Percentiles rank a stretch among this genome's conserved stretches.
Evolutionary conservation across 2,888 invertebrate genomes (phyloP).

Genomic region (Terebella lapidaria): DNA sequence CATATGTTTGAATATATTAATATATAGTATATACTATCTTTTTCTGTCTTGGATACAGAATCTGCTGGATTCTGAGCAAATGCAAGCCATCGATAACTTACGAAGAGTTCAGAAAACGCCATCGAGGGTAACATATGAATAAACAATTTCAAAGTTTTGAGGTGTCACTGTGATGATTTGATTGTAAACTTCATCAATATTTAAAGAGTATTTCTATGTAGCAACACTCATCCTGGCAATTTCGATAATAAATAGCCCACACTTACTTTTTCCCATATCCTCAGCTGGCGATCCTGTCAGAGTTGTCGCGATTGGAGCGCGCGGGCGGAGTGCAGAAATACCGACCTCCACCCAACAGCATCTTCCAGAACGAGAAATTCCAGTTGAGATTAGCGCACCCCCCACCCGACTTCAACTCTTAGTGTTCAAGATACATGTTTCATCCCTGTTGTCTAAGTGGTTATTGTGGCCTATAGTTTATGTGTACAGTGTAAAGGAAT

Average conservation of each 20-base stretch:
- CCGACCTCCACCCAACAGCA: conserved; percentile 30
- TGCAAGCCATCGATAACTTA: conserved; percentile 39
- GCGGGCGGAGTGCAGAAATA: conserved; percentile 22
- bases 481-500: too few relatives aligned
- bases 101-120: conserved; percentile 41
- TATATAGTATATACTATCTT: neutral
- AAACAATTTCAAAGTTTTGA: too few relatives aligned
- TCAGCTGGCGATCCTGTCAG: conserved; percentile 43
- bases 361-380: conserved; percentile 46
- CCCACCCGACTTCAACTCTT: neutral
- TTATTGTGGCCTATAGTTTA: too few relatives aligned
- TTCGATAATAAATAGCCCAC: neutral
- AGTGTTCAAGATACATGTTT: too few relatives aligned
- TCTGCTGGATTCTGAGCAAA: conserved; percentile 32
- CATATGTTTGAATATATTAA: neutral
- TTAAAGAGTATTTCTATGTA: neutral
- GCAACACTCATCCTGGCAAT: neutral
- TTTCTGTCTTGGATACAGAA: neutral
- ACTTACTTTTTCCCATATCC: neutral
- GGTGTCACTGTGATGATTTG: neutral
- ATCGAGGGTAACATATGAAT: conserved; percentile 45
- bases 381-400: conserved; percentile 39
- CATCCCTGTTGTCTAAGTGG: too few relatives aligned
- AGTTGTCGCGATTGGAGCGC: conserved; percentile 31
- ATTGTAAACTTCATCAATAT: neutral